These are phyloP conservation scores for Drosophila algonquin DNA, from an alignment of 2,888 invertebrate species.

Conservation along the genomic window DNA sequence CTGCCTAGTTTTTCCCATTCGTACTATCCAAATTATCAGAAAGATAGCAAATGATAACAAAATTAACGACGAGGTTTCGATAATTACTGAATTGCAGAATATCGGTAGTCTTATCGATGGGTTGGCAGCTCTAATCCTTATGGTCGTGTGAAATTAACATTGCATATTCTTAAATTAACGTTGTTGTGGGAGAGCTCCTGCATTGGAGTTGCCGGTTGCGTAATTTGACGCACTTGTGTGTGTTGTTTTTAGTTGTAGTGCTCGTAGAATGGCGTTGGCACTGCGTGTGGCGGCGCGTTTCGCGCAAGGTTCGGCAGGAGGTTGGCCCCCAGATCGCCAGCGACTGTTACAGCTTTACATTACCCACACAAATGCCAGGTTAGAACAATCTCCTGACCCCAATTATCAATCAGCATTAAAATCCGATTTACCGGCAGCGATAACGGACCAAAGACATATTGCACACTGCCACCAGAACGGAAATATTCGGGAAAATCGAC, in stretches of 20 bases:
- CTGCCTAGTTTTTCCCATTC: background rate
- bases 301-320: slow-evolving; percentile 31
- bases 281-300: slow-evolving; percentile 71
- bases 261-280: slow-evolving; percentile 71
- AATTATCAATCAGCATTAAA: slow-evolving; percentile 50
- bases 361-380: slow-evolving; percentile 42
- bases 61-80: background rate
- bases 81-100: background rate
- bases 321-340: slow-evolving; percentile 57
- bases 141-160: slow-evolving; percentile 23
- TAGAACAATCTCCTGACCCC: slow-evolving; percentile 24
- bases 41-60: background rate
- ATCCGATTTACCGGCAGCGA: slow-evolving; percentile 48
- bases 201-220: slow-evolving; percentile 65
- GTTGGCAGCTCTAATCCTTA: background rate
- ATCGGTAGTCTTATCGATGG: background rate
- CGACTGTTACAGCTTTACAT: slow-evolving; percentile 43
- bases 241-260: slow-evolving; percentile 20
- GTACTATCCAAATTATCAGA: background rate
- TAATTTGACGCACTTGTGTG: slow-evolving; percentile 41
- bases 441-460: slow-evolving; percentile 37
- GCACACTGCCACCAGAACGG: slow-evolving; percentile 40
- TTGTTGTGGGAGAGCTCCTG: slow-evolving; percentile 52
- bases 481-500: background rate
- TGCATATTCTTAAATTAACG: slow-evolving; percentile 12